Evolutionary conservation across 2,888 invertebrate species (phyloP), one percentile per base, ranked within the genome.

Genomic region (Frankliniella fusca): DNA sequence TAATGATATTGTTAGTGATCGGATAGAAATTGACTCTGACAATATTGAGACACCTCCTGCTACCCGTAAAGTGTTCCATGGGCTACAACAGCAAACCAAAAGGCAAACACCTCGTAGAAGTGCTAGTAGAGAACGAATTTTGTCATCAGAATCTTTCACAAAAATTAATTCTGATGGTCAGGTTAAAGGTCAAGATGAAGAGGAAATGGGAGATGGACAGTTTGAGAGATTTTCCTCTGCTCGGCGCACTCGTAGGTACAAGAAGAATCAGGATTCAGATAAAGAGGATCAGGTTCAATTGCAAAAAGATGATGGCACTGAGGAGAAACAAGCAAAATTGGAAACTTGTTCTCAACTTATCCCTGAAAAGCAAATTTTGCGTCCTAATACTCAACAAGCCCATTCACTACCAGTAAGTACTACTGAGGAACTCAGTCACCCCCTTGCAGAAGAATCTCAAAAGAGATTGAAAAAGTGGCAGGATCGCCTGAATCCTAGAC

Each of bases 41-140:
- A 96, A 96, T 85, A 94, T 96, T 54, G 96, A 96, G 89, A 96
- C 96, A 2, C 96, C 96, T 28, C 96, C 96, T 9, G 94, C 93
- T 0, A 93, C 93, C 27, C 90, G 96, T 82, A 92, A 85, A 83
- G 81, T 85, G 18, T 81, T 84, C 20, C 82, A 79, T 49, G 80
- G 54, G 18, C 49, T 76, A 27, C 70, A 76, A 10, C 70, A 76
- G 27, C 70, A 76, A 27, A 76, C 23, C 27, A 76, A 27, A 27
- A 23, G 70, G 2, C 70, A 76, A 27, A 23, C 70, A 23, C 70
- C 70, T 3, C n/a, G 70, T 23, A 23, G 70, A 8, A 76, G 70
- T 76, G 70, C 70, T 27, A 76, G 70, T 23, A 76, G 80, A 82
- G 50, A 79, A 61, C 48, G 82, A 23, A 8, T 82, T 50, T 28